Evolutionary conservation across 2,797 vertebrate genomes (phyloP).

Genomic region (Pipistrellus pipistrellus): DNA sequence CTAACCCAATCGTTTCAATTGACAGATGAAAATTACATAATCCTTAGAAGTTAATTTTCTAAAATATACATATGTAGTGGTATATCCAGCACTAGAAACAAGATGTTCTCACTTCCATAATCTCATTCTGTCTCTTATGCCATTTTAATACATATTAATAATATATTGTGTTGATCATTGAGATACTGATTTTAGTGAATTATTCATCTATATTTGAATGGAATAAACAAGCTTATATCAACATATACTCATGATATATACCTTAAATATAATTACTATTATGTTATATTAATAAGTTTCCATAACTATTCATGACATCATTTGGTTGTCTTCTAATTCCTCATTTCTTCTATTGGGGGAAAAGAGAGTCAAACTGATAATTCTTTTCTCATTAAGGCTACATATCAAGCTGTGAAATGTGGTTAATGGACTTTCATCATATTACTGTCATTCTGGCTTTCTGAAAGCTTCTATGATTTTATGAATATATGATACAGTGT

Average conservation of each 20-base stretch:
- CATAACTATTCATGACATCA: background rate
- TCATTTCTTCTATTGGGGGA: background rate
- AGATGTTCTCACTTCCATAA: background rate
- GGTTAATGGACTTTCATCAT: background rate
- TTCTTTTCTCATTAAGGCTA: constrained; percentile 41
- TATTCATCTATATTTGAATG: background rate
- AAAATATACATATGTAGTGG: background rate
- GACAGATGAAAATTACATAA: background rate
- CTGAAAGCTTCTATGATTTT: background rate
- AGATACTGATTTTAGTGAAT: background rate
- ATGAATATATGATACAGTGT: background rate
- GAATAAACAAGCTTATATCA: background rate
- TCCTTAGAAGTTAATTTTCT: background rate
- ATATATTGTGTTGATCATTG: background rate
- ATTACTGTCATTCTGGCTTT: background rate
- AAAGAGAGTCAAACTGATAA: background rate
- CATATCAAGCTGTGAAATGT: background rate
- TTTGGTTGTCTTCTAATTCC: background rate
- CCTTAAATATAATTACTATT: background rate
- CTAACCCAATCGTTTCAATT: constrained; percentile 1
- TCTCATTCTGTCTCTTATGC: background rate
- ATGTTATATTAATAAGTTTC: background rate
- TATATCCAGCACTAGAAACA: background rate
- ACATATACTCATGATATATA: background rate
- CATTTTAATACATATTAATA: background rate